These are phyloP conservation scores for Ceratotherium simum DNA, from an alignment of 2,113 vertebrate genomes.

Conservation along the genomic window DNA sequence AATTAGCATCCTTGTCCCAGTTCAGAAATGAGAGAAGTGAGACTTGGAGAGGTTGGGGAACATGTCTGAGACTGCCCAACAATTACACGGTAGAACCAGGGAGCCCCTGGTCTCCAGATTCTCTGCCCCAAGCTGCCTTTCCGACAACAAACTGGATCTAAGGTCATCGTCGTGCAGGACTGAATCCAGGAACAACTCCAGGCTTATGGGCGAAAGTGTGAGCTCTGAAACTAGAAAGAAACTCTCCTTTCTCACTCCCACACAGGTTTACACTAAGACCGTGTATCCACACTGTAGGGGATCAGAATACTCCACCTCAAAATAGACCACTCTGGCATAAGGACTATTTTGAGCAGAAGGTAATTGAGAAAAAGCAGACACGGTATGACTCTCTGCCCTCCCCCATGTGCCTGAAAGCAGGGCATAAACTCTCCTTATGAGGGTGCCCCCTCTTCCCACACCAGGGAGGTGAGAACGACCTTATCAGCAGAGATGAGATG, in stretches of 20 bases:
- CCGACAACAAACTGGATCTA: background rate
- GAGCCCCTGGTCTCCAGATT: accelerated
- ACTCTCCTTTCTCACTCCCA: background rate
- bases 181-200: background rate
- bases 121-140: background rate
- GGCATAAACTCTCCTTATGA: background rate
- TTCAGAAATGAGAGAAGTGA: background rate
- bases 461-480: background rate
- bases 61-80: background rate
- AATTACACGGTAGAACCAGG: no score
- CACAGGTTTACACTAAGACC: accelerated
- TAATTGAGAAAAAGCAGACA: background rate
- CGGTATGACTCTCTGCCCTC: background rate
- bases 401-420: background rate
- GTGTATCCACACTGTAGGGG: background rate
- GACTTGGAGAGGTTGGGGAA: background rate
- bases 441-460: background rate
- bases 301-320: background rate
- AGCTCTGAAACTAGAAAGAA: background rate
- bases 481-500: background rate
- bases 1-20: background rate
- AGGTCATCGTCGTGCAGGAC: background rate
- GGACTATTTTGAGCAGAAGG: background rate
- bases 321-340: background rate
- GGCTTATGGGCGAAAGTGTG: accelerated